Percentiles rank a stretch among this genome's conserved stretches.
These are phyloP conservation scores for Pycnonotus jocosus DNA, from an alignment of 2,113 vertebrate species.

Conservation along the genomic window DNA sequence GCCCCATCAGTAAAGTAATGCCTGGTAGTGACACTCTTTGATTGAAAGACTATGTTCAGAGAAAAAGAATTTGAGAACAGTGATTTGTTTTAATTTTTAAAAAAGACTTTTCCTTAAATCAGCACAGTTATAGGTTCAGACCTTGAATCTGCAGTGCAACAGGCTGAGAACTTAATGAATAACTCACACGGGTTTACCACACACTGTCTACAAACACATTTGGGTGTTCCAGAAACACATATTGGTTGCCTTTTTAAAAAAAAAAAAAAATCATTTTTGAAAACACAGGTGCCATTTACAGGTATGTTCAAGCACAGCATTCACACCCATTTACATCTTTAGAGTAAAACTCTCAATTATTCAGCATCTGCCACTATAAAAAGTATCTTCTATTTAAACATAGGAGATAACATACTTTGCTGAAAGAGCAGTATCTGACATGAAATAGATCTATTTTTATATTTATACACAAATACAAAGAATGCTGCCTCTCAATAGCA, in stretches of 20 bases:
- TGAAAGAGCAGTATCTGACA: background rate
- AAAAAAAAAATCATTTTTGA: background rate
- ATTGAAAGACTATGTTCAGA: background rate
- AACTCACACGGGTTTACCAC: background rate
- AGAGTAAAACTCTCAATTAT: background rate
- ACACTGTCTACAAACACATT: background rate
- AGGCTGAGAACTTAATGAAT: background rate
- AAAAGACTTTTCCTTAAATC: background rate
- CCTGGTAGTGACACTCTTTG: background rate
- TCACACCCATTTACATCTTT: background rate
- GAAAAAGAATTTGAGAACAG: background rate
- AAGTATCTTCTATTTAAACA: background rate
- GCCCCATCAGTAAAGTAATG: background rate
- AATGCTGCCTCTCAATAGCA: background rate
- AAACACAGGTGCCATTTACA: background rate
- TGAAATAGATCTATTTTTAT: background rate
- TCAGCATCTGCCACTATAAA: background rate
- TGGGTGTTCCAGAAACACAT: background rate
- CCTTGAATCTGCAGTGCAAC: background rate
- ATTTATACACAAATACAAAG: background rate
- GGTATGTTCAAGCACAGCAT: background rate
- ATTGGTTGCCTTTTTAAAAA: background rate
- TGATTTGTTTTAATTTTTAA: background rate
- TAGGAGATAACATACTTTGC: background rate
- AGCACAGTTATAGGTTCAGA: background rate